Conservation (phyloP, 1,140 invertebrate species). For the Heliothis virescens region DNA sequence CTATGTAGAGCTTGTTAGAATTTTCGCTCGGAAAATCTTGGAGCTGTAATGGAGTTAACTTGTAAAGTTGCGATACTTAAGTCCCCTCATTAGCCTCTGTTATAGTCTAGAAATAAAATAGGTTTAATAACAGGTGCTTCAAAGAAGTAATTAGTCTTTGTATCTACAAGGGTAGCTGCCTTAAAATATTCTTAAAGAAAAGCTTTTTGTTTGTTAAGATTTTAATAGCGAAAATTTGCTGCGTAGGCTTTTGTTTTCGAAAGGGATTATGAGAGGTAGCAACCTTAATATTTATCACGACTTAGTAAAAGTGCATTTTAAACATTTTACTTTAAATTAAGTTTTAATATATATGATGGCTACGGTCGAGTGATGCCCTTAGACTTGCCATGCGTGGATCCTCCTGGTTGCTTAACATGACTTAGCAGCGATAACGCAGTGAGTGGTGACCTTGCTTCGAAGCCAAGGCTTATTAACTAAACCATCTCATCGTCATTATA, state of each 20-base stretch:
- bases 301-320: neutral
- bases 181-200: neutral
- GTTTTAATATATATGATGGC: slow-evolving; percentile 11
- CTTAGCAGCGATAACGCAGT: slow-evolving; percentile 37
- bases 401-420: slow-evolving; percentile 65
- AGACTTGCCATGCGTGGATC: slow-evolving; percentile 67
- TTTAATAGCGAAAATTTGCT: neutral
- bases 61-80: neutral
- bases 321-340: neutral
- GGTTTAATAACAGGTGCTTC: neutral
- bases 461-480: slow-evolving; percentile 63
- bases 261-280: neutral
- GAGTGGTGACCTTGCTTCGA: slow-evolving; percentile 66
- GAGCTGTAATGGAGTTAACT: neutral
- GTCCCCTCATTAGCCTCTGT: neutral
- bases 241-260: neutral
- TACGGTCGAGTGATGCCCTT: slow-evolving; percentile 51
- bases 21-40: slow-evolving; percentile 11
- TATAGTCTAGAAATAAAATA: neutral
- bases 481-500: slow-evolving; percentile 25
- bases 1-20: neutral
- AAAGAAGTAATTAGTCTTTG: neutral
- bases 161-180: neutral
- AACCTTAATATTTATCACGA: neutral
- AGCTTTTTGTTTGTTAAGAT: neutral